Conservation (phyloP, 2,888 invertebrate genomes). For the Phlogophora meticulosa region DNA sequence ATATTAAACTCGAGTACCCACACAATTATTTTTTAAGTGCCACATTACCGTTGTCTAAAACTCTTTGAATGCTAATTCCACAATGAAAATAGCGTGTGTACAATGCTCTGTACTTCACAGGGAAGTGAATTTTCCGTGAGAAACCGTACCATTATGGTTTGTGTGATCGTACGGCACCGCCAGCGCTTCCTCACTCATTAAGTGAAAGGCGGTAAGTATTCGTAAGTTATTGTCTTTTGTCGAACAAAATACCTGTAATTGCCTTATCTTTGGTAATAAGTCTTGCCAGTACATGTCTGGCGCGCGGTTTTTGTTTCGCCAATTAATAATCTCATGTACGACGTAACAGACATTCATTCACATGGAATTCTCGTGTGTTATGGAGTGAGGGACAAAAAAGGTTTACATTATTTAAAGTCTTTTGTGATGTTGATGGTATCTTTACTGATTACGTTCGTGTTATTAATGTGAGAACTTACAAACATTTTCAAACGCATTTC, state of each 20-base stretch:
- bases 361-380: conserved; percentile 33
- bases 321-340: conserved; percentile 35
- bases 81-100: conserved; percentile 47
- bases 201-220: conserved; percentile 57
- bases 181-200: conserved; percentile 58
- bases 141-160: conserved; percentile 53
- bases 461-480: conserved; percentile 32
- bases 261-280: conserved; percentile 52
- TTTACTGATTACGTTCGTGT: conserved; percentile 25
- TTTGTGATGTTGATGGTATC: conserved; percentile 18
- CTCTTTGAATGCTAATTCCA: conserved; percentile 38
- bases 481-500: background rate
- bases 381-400: conserved; percentile 35
- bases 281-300: conserved; percentile 6
- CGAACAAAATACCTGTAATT: conserved; percentile 55
- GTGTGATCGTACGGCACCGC: conserved; percentile 40
- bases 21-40: conserved; percentile 31
- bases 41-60: conserved; percentile 43
- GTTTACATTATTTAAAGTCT: conserved; percentile 28
- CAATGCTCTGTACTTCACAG: conserved; percentile 57
- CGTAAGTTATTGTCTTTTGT: conserved; percentile 51
- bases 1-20: conserved; percentile 14
- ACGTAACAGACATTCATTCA: conserved; percentile 8
- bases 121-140: conserved; percentile 65
- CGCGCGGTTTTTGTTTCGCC: conserved; percentile 26